Percentiles rank a stretch among this genome's conserved stretches.
These are phyloP conservation scores for Pachymerium ferrugineum DNA, from an alignment of 2,888 invertebrate species.

Conservation along the genomic window DNA sequence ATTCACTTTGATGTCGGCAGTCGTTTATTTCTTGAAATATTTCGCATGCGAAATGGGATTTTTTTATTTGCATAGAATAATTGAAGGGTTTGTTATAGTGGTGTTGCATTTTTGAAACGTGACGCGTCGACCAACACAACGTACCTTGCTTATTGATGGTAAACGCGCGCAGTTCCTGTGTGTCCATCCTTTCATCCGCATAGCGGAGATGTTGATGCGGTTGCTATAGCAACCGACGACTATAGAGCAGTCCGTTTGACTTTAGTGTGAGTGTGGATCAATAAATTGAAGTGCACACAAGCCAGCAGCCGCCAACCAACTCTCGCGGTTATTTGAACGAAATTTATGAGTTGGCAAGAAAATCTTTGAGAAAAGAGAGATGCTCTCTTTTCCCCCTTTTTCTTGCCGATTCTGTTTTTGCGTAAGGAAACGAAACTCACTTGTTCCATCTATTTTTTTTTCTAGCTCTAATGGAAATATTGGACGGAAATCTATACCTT, in stretches of 20 bases:
- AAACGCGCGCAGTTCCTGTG: constrained; percentile 19
- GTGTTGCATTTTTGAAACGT: constrained; percentile 7
- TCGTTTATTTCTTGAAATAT: no score
- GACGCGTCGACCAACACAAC: background rate
- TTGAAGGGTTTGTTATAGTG: no score
- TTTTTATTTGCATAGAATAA: no score
- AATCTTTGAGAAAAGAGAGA: constrained; percentile 22
- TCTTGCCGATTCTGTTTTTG: background rate
- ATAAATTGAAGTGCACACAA: constrained; percentile 29
- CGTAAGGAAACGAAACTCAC: background rate
- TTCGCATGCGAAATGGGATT: background rate
- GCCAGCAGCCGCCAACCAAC: constrained; percentile 21
- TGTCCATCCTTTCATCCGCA: constrained; percentile 25
- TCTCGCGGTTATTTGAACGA: constrained; percentile 27
- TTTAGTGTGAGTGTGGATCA: constrained; percentile 21
- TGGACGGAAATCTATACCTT: background rate
- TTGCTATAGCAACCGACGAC: background rate
- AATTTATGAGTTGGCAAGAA: constrained; percentile 30
- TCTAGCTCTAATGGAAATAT: background rate
- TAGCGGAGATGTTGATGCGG: constrained; percentile 27
- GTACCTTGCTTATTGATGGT: constrained; percentile 23
- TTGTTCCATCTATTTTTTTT: background rate
- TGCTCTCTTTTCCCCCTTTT: background rate
- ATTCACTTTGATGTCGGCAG: no score
- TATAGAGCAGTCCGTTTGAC: constrained; percentile 23